These are phyloP conservation scores for Rhinolophus ferrumequinum DNA, from an alignment of 2,113 vertebrate species.

Conservation along the genomic window DNA sequence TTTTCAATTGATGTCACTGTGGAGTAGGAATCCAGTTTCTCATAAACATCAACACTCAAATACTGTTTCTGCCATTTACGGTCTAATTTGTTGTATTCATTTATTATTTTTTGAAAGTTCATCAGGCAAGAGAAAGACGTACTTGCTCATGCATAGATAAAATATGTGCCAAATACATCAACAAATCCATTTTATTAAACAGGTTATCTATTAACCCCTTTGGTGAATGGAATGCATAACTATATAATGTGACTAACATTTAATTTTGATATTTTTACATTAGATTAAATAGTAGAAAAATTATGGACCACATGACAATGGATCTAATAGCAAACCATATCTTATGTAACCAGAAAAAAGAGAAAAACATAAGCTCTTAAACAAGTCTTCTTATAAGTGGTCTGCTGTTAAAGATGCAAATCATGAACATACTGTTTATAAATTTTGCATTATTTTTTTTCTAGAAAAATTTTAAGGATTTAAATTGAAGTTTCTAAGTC, in stretches of 20 bases:
- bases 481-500: not conserved
- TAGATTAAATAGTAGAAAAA: not conserved
- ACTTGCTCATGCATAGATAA: not conserved
- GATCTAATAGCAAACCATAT: not conserved
- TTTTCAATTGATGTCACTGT: not conserved
- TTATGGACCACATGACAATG: not conserved
- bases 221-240: not conserved
- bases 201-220: not conserved
- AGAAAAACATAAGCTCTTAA: not conserved
- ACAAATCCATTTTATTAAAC: conserved; percentile 35
- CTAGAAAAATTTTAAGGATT: not conserved
- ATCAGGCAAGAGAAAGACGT: conserved; percentile 4
- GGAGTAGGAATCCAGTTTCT: not conserved
- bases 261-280: not conserved
- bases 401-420: not conserved
- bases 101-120: conserved; percentile 48
- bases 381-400: not conserved
- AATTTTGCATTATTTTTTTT: not conserved
- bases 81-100: conserved; percentile 7
- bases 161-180: not conserved
- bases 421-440: not conserved
- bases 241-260: not conserved
- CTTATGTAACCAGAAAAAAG: not conserved
- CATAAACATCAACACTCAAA: not conserved
- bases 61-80: not conserved